Evolutionary conservation across 2,888 invertebrate genomes (phyloP).

Genomic region (Baccha elongata): DNA sequence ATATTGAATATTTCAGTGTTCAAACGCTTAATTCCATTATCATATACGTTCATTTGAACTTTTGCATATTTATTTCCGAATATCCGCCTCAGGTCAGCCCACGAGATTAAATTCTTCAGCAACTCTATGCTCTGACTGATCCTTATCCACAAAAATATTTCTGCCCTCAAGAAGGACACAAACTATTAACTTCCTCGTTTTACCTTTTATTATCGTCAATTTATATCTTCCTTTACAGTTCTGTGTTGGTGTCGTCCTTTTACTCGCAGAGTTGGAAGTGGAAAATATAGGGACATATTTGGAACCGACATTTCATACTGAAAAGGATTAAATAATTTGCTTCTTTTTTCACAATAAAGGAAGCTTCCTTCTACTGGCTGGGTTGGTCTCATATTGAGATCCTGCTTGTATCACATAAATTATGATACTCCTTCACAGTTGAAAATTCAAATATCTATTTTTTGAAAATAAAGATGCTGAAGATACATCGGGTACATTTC

Average conservation of each 20-base stretch:
- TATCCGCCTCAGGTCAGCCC: constrained; percentile 26
- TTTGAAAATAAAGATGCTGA: constrained; percentile 1
- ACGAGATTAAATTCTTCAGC: constrained; percentile 46
- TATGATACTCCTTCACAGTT: constrained; percentile 58
- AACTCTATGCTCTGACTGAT: constrained; percentile 53
- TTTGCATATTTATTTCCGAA: constrained; percentile 43
- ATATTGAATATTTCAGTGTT: constrained; percentile 54
- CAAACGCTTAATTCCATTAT: constrained; percentile 42
- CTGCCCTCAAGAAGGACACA: constrained; percentile 42
- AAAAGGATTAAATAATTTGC: constrained; percentile 55
- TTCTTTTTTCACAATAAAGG: constrained; percentile 20
- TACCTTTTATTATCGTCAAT: constrained; percentile 63
- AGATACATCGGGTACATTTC: background rate
- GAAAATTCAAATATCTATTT: constrained; percentile 55
- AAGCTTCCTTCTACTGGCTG: constrained; percentile 23
- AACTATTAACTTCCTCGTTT: constrained; percentile 58
- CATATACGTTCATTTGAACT: constrained; percentile 42
- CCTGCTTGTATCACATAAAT: constrained; percentile 57
- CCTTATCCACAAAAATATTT: constrained; percentile 61
- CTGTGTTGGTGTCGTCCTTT: constrained; percentile 11
- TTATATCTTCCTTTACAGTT: constrained; percentile 23
- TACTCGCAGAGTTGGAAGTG: background rate
- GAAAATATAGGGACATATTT: constrained; percentile 27
- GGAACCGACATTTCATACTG: constrained; percentile 25
- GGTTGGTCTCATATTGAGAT: constrained; percentile 13